Base-by-base conservation (phyloP, 2,888 invertebrate species). In the Exephanes ischioxanthus region DNA sequence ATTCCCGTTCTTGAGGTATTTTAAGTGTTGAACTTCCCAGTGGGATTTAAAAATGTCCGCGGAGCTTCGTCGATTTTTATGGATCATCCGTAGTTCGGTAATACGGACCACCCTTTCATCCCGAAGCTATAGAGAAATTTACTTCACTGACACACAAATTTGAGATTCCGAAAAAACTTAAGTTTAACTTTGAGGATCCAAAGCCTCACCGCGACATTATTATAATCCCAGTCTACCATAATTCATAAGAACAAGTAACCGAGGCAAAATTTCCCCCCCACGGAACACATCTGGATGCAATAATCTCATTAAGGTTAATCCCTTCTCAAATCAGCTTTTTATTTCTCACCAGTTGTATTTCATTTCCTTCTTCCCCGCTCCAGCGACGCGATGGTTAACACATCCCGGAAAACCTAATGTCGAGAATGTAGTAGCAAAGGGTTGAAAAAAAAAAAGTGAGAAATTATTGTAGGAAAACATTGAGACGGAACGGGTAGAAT, bases 381-480 rank as follows among this genome's bases (percentile, higher is more conserved):
- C 2, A 33, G 61, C 26, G 58, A 61, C 71, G 76, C 63, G 75
- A 58, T 58, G 71, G 51, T 58, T 76, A 80, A 80, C 82, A 61
- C 80, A 76, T 61, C 71, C 76, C 66, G 61, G 72, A 72, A 51
- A 14, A 75, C 70, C 26, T 41, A 55, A 58, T 76, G 71, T 67
- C 75, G 30, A 48, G 67, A 67, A 82, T 76, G 72, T 82, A 58
- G 75, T 55, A 45, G 75, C 41, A 72, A 82, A 80, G 79, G 80
- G 72, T 72, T 79, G 55, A 81, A 68, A 79, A 70, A 66, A 19
- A 37, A 67, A 66, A 51, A 19, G 41, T 11, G 41, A 14, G 63
- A 76, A 80, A 55, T 80, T 77, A 55, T 77, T 1, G 55, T 77
- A 80, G 80, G 73, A 85, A 79, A 85, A 83, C 83, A 85, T n/a